Conservation (phyloP, 1,140 invertebrate species). For the Drosophila yakuba region DNA sequence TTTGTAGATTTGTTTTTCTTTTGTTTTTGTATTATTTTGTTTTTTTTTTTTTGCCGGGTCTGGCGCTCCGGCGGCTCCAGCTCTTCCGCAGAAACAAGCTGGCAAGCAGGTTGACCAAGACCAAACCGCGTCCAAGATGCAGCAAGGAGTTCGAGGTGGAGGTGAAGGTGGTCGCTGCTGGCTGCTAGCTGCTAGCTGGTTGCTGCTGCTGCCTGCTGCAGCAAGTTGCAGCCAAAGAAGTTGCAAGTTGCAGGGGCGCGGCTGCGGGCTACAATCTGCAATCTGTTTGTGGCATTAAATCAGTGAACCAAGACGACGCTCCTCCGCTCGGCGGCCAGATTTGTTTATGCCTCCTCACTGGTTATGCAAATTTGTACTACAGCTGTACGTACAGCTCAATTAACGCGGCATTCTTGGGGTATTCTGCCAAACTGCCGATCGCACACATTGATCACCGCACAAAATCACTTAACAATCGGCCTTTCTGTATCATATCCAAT, state of each 20-base stretch:
- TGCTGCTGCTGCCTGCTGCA: background rate
- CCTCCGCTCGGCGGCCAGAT: constrained; percentile 67
- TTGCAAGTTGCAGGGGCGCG: constrained; percentile 34
- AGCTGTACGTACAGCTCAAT: constrained; percentile 79
- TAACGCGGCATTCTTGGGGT: constrained; percentile 50
- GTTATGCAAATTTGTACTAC: constrained; percentile 74
- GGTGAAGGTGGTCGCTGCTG: constrained; percentile 34
- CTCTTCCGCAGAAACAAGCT: constrained; percentile 80
- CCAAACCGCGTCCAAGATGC: constrained; percentile 16
- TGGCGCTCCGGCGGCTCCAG: constrained; percentile 51
- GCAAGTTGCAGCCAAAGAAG: constrained; percentile 8
- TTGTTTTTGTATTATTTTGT: background rate
- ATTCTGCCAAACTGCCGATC: constrained; percentile 11
- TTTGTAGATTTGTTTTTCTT: constrained; percentile 6
- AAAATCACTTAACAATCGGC: constrained; percentile 1
- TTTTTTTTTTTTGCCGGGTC: constrained; percentile 43
- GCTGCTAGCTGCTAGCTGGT: background rate
- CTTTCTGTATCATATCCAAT: background rate
- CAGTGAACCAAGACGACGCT: constrained; percentile 81
- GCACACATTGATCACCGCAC: constrained; percentile 28
- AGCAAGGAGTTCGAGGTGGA: constrained; percentile 31
- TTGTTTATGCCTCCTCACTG: constrained; percentile 62
- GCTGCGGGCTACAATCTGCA: constrained; percentile 71
- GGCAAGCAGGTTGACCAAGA: constrained; percentile 57
- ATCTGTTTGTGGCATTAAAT: constrained; percentile 83